Evolutionary conservation across 23 tunicate species (phyloP), one percentile per base, ranked within the genome.

Genomic region (Ciona savignyi): DNA sequence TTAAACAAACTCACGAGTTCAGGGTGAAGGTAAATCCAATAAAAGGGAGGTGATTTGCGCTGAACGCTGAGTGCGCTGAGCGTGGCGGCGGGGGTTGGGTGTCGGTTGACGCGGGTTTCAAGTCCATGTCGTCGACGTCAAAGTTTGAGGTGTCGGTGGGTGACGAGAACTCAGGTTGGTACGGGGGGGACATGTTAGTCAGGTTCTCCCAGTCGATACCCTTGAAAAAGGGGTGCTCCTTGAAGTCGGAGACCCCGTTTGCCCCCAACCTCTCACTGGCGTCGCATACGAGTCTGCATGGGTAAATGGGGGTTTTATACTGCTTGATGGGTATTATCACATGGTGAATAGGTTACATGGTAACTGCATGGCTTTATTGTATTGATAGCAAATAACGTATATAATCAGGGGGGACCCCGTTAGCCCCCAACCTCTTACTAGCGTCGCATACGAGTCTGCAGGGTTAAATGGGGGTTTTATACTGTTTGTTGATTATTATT

Each of bases 81-180:
- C 85, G 73, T 66, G 87, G 95, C 2, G 99, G 96, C 1, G 85
- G 95, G 0, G 90, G 83, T 28, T 75, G 78, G 26, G 75, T 15
- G 19, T 78, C 83, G 21, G 74, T 35, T 21, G 73, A 51, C 9
- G 87, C 42, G 60, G 82, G 86, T 67, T 91, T 91, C 11, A 66
- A 32, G 72, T 94, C 99, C 89, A 86, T 78, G 34, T 86, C 99
- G 34, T 94, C 99, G 3, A 80, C 92, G 70, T 94, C 99, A 70
- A 94, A 94, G 78, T 94, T 94, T 11, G 86, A 94, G 4, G 99
- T 94, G 79, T 94, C 99, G 21, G 99, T 94, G 27, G 95, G 90
- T 4, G 95, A 86, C 1, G 90, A 83, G 71, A 89, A 86, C 78
- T 87, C 99, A 4, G 99, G 99, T 51, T 81, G 83, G 71, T 94